phyloP scores from a whole-genome alignment of 2,797 vertebrate species.

The Cetoscarus ocellatus region DNA sequence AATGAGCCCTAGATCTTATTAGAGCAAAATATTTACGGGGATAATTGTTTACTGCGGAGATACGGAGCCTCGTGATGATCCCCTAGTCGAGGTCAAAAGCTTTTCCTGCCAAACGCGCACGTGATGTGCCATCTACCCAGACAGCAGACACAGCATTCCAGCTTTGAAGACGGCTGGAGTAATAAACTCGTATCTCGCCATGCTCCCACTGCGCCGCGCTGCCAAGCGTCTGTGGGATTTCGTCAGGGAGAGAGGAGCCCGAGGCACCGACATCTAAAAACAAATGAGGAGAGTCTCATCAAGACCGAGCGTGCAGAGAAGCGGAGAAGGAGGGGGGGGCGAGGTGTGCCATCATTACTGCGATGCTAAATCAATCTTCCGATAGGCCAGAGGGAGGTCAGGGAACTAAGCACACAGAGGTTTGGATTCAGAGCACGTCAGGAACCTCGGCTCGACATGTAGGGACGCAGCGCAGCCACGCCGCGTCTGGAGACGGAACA shows the following conservation, averaged over 20 bases:
- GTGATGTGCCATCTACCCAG: constrained; percentile 24
- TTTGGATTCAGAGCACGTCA: constrained; percentile 3
- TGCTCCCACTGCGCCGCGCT: constrained; percentile 50
- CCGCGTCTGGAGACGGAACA: constrained; percentile 4
- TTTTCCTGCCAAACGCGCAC: constrained; percentile 6
- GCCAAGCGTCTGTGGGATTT: constrained; percentile 66
- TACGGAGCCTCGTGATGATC: background rate
- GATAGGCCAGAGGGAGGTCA: constrained; percentile 54
- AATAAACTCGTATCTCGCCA: constrained; percentile 53
- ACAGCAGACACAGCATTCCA: constrained; percentile 52
- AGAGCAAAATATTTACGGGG: constrained; percentile 1
- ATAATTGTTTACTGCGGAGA: background rate
- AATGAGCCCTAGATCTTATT: background rate
- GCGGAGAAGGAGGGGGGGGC: constrained; percentile 45
- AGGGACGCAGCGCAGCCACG: background rate
- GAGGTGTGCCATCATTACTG: constrained; percentile 61
- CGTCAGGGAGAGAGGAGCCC: constrained; percentile 64
- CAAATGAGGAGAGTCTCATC: constrained; percentile 67
- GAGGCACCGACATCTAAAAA: constrained; percentile 69
- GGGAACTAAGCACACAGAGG: constrained; percentile 20
- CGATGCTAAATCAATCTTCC: constrained; percentile 66
- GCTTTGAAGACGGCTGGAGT: constrained; percentile 56
- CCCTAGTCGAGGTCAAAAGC: constrained; percentile 22
- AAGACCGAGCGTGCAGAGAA: constrained; percentile 67
- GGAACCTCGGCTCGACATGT: background rate